These are phyloP conservation scores for Dichetophora obliterata DNA, from an alignment of 2,888 invertebrate species.

Conservation along the genomic window DNA sequence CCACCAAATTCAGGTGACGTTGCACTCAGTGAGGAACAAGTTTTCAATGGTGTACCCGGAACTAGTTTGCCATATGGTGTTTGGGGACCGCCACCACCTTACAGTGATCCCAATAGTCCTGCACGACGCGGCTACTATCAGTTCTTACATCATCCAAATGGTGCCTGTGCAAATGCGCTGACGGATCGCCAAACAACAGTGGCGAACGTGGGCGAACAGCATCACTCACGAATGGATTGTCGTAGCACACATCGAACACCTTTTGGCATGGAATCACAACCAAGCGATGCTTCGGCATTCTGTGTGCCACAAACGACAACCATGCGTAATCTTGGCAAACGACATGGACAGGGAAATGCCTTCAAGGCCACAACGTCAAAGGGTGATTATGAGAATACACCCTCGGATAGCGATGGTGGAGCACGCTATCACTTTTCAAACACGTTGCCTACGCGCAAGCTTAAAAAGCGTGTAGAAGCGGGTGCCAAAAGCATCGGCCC, in stretches of 20 bases:
- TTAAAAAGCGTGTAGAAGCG: conserved; percentile 72
- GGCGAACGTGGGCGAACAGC: conserved; percentile 50
- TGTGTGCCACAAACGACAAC: conserved; percentile 43
- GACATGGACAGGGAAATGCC: conserved; percentile 43
- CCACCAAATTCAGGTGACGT: conserved; percentile 44
- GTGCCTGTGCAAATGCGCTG: conserved; percentile 48
- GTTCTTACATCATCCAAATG: conserved; percentile 58
- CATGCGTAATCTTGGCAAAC: conserved; percentile 43
- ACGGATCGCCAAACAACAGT: conserved; percentile 55
- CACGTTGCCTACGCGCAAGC: conserved; percentile 73
- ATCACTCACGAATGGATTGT: conserved; percentile 6
- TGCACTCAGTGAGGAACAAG: conserved; percentile 36
- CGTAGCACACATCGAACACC: conserved; percentile 5
- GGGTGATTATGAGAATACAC: conserved; percentile 72
- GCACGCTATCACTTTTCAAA: conserved; percentile 71
- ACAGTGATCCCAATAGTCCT: conserved; percentile 84
- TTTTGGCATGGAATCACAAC: not conserved
- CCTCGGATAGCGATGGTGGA: conserved; percentile 69
- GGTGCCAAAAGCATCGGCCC: conserved; percentile 68
- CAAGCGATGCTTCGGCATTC: conserved; percentile 46
- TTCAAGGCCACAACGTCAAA: conserved; percentile 54
- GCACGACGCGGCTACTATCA: conserved; percentile 72
- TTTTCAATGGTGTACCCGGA: conserved; percentile 72
- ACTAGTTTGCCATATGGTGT: conserved; percentile 72
- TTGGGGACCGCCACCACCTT: conserved; percentile 92